Base-by-base conservation (phyloP, 1,140 invertebrate species). In the Temnothorax nylanderi region DNA sequence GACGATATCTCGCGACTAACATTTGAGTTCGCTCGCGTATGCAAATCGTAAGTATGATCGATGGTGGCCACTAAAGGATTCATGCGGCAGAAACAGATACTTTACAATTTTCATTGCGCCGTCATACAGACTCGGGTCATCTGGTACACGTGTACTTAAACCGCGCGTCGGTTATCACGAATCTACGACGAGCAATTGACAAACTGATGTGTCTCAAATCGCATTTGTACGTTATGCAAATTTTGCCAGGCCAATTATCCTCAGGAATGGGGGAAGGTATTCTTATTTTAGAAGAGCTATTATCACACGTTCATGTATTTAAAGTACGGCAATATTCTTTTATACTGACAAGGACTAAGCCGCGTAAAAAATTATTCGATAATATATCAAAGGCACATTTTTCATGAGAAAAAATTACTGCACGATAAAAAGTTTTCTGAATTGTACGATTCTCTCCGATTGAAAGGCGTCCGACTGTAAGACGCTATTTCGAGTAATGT, bases 1-100 rank as follows among this genome's bases (percentile, higher is more conserved):
- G 37, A 84, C 74, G 54, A 56, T 84, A 77, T 87, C 78, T 87
- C 88, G 72, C 71, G 69, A 58, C 37, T 47, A 77, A 47, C 67
- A 41, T 37, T 87, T 44, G 67, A 87, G 72, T 80, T 80, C 51
- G 54, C 37, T 54, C 51, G 65, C 65, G 49, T 47, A 84, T 51
- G 58, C 69, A 69, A 78, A 71, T 64, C 64, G 34, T 65, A 75
- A 85, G 87, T 78, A 75, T 88, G 87, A 88, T 80, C 49, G 75
- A 89, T 77, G 74, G 41, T 34, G 26, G 41, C 10, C 32, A 32
- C 44, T 54, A 16, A 47, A 60, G 87, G 76, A 84, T 88, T 84
- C 65, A 47, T 56, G 21, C 32, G 16, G 47, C 32, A 62, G 72
- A 65, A 85, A 88, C 72, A 37, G 41, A 85, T 58, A 85, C 60